Conservation (phyloP, 2,888 invertebrate genomes). For the Mythimna albipuncta region DNA sequence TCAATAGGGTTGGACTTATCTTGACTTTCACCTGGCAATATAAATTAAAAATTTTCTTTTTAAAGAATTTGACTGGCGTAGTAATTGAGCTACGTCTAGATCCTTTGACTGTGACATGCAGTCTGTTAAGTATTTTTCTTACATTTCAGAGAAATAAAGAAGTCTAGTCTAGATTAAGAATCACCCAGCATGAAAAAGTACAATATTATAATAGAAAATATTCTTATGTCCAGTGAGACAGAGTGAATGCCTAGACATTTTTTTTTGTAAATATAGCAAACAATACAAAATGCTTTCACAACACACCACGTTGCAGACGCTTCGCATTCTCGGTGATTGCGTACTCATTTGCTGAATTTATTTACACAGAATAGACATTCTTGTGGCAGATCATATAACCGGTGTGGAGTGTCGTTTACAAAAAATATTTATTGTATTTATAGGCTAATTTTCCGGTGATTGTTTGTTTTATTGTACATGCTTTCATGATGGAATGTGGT, state of each 20-base stretch:
- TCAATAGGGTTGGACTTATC: constrained; percentile 2
- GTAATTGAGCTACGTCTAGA: constrained; percentile 8
- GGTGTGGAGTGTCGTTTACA: constrained; percentile 72
- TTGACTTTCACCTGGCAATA: neutral
- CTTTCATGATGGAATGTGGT: constrained; percentile 52
- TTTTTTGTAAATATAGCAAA: constrained; percentile 56
- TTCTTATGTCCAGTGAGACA: constrained; percentile 13
- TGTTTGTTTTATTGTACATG: constrained; percentile 55
- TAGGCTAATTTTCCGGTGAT: constrained; percentile 55
- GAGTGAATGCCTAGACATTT: constrained; percentile 50
- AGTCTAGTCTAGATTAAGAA: neutral
- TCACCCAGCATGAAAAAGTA: constrained; percentile 1
- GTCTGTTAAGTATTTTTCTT: neutral
- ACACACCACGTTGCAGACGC: constrained; percentile 73
- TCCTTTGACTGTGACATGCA: constrained; percentile 1
- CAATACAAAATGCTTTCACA: constrained; percentile 66
- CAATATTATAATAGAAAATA: constrained; percentile 3
- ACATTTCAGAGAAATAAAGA: neutral
- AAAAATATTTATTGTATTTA: constrained; percentile 65
- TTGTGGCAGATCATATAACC: constrained; percentile 78
- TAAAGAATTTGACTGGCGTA: constrained; percentile 12
- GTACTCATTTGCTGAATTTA: constrained; percentile 75
- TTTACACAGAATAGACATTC: constrained; percentile 81
- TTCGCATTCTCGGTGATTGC: constrained; percentile 77
- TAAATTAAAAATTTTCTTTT: neutral